Base-by-base conservation (phyloP, 2,113 vertebrate species). In the Hydropotes inermis region DNA sequence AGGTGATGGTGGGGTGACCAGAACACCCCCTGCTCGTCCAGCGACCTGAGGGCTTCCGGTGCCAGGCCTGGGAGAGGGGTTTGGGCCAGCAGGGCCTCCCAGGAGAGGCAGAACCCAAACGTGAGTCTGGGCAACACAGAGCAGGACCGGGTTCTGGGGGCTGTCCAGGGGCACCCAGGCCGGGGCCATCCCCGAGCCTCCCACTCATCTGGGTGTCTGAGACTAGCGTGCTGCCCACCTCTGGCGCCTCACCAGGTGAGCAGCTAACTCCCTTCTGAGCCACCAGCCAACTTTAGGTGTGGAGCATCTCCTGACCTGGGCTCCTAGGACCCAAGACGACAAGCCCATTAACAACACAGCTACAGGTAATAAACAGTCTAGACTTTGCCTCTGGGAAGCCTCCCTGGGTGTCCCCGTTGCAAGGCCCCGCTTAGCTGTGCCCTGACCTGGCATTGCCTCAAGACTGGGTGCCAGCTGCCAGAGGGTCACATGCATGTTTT, bases 151-250 rank as follows among this genome's bases (percentile, higher is more conserved):
- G 21, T 36, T 33, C 50, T 57, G n/a, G 52, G 25, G 6, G 23
- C 50, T 15, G 7, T 8, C 39, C 6, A 3, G 25, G n/a, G 23
- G 23, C 45, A 6, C 7, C 2, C 4, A 7, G 54, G 33, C n/a
- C 0, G 0, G 82, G 52, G 47, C 57, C 61, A 70, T 6, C 27
- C 0, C 21, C 5, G 1, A 33, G 16, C 43, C n/a, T 54, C 78
- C 55, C 8, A 15, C 60, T 36, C 14, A n/a, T 57, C 30, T 70
- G 64, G 43, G 36, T 13, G 6, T 47, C 85, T 52, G 57, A 1
- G 6, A 67, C 25, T 57, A 95, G 83, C 93, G 54, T 90, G 61
- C 79, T 97, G 60, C 57, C 28, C 19, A n/a, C 84, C 67, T 76
- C 92, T 30, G 36, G 52, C 1, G 10, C 60, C 60, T 94, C 60